Base-by-base conservation (phyloP, 2,113 vertebrate species). In the Calidris pygmaea region DNA sequence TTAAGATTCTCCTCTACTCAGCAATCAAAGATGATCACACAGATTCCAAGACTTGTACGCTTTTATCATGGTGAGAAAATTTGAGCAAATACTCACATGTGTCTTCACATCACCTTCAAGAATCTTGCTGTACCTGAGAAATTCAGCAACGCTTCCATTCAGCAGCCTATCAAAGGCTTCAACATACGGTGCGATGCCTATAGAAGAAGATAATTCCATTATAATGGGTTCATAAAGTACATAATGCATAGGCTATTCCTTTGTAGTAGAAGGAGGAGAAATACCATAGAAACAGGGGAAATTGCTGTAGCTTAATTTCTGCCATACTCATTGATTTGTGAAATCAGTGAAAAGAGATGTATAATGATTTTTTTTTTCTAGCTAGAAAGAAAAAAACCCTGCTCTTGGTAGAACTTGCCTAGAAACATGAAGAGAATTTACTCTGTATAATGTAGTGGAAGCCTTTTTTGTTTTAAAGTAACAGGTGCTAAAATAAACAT, bases 61-160 rank as follows among this genome's bases (percentile, higher is more conserved):
- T 66, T 70, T 4, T 17, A 37, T 26, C 18, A 72, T 5, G 18
- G 16, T 23, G 29, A 22, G 43, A 53, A 65, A 78, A 77, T 50
- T 4, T 21, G 52, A 27, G 58, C 37, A 74, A 95, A 91, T 96
- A 98, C 99, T 99, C 97, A 99, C 99, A n/a, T 99, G 99, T 88
- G 98, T 98, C 92, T 99, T 99, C 95, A 99, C 99, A 0, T 99
- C 99, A 6, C 98, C 98, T 84, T 99, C 99, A 62, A 99, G 98
- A 91, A 98, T 97, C 85, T 93, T 98, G 97, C 99, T 99, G 96
- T 98, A 96, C 95, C 97, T 98, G 90, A 99, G 92, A 97, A 99
- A 99, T 77, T 99, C 98, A 7, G 98, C 98, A 94, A 99, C 98
- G 7, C 98, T 98, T 59, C 98, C 98, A 59, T 96, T 98, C 95